Evolutionary conservation across 2,113 vertebrate species (phyloP), one percentile per base, ranked within the genome.

Genomic region (Diphyllodes magnificus): DNA sequence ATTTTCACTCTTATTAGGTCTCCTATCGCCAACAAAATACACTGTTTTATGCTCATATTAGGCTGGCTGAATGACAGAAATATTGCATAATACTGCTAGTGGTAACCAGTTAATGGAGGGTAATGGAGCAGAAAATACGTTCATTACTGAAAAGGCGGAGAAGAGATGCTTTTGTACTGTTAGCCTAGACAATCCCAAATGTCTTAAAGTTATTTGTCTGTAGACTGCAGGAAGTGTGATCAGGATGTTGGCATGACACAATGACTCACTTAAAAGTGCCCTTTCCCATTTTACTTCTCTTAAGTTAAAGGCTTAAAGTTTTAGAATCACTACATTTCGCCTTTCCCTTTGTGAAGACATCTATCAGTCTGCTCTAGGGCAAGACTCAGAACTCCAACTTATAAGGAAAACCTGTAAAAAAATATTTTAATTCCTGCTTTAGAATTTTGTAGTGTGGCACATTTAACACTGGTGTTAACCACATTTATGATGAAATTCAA

Each of bases 121-220:
- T 69, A 94, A 93, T 89, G 68, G 75, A 93, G 42, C 51, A 90
- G 77, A 95, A 97, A 95, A 95, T 90, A 73, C 39, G 22, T 95
- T 93, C 61, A 71, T 94, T 95, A 93, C 27, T 64, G 54, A 81
- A 93, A 92, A 95, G 44, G 13, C 92, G 81, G 27, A 86, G 51
- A 87, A 86, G 83, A 65, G 72, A 76, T 77, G 39, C 30, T 94
- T 95, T 88, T 77, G 54, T 81, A 81, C 59, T 4, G 3, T 70
- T 95, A 85, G 49, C 45, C 31, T 86, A 61, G 49, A 87, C 91
- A 89, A 83, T 65, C 44, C 61, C 30, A 51, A 91, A 72, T 21
- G 28, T 54, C 64, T 77, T 23, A 42, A 86, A 60, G 31, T 68
- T 84, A 61, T 71, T 69, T 82, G 8, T 63, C 72, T 90, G 19